phyloP scores from a whole-genome alignment of 2,797 vertebrate genomes.

The Pseudochromis fuscus region DNA sequence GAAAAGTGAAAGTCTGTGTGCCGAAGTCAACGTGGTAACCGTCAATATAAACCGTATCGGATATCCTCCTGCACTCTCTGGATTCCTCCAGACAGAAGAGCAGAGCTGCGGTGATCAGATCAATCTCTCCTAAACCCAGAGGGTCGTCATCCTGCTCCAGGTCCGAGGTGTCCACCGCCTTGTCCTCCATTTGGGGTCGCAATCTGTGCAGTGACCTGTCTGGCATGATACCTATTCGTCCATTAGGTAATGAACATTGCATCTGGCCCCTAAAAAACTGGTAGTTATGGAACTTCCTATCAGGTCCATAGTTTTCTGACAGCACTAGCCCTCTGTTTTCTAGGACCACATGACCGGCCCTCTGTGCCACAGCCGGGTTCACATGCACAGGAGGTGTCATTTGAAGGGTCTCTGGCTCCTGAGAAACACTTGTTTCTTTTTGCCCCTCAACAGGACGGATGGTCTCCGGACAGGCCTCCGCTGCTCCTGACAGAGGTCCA shows the following conservation, averaged over 20 bases:
- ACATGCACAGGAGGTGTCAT: slow-evolving; percentile 62
- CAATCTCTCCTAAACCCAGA: slow-evolving; percentile 95
- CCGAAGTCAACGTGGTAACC: slow-evolving; percentile 92
- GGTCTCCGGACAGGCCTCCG: slow-evolving; percentile 66
- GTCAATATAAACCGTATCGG: slow-evolving; percentile 91
- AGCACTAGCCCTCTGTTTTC: slow-evolving; percentile 79
- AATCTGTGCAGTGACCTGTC: slow-evolving; percentile 77
- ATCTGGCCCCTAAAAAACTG: slow-evolving; percentile 85
- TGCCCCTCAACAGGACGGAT: slow-evolving; percentile 72
- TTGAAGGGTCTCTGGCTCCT: slow-evolving; percentile 66
- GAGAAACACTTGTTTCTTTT: slow-evolving; percentile 73
- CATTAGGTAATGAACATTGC: slow-evolving; percentile 80
- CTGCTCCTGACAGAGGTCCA: slow-evolving; percentile 74
- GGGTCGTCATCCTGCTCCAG: slow-evolving; percentile 93
- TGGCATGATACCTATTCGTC: slow-evolving; percentile 79
- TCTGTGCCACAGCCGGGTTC: slow-evolving; percentile 83
- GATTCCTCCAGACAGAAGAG: slow-evolving; percentile 97
- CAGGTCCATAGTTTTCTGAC: slow-evolving; percentile 77
- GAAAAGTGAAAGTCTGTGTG: slow-evolving; percentile 97
- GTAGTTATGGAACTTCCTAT: slow-evolving; percentile 84
- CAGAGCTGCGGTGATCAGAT: slow-evolving; percentile 95
- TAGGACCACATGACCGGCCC: slow-evolving; percentile 76
- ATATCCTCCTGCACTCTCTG: slow-evolving; percentile 93
- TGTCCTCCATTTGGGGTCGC: slow-evolving; percentile 90
- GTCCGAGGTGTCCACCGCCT: slow-evolving; percentile 95